These are phyloP conservation scores for Drosophila erecta DNA, from an alignment of 1,140 invertebrate genomes.

Conservation along the genomic window DNA sequence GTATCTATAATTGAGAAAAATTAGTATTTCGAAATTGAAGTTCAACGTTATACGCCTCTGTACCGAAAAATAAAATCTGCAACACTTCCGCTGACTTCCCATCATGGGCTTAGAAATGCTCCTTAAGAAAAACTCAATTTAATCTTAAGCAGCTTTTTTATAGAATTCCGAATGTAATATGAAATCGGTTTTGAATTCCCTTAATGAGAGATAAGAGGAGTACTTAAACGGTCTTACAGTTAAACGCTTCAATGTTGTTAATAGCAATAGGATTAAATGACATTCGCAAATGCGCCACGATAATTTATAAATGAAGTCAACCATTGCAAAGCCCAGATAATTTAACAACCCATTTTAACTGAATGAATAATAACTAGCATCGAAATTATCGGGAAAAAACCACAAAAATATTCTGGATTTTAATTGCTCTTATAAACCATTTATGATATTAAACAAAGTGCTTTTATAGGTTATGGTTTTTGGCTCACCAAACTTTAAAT, in stretches of 20 bases:
- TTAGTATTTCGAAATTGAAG: too few species aligned
- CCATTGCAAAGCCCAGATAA: background rate
- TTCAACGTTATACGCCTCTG: background rate
- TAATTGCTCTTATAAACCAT: background rate
- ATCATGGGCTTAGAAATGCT: background rate
- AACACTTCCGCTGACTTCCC: background rate
- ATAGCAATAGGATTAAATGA: too few species aligned
- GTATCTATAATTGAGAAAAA: too few species aligned
- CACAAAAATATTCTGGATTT: background rate
- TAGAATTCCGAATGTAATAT: too few species aligned
- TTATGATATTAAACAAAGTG: background rate
- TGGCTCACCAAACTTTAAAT: background rate
- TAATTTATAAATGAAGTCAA: conserved; percentile 1
- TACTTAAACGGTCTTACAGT: too few species aligned
- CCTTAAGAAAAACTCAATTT: background rate
- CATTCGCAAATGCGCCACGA: too few species aligned
- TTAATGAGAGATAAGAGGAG: too few species aligned
- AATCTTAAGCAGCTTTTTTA: too few species aligned
- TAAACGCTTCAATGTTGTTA: too few species aligned
- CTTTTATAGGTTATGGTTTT: background rate
- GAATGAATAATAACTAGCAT: background rate
- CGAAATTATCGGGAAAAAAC: background rate
- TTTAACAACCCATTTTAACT: background rate
- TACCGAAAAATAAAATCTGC: background rate
- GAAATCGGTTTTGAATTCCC: too few species aligned